phyloP scores from a whole-genome alignment of 1,140 invertebrate species.

The Acyrthosiphon pisum region DNA sequence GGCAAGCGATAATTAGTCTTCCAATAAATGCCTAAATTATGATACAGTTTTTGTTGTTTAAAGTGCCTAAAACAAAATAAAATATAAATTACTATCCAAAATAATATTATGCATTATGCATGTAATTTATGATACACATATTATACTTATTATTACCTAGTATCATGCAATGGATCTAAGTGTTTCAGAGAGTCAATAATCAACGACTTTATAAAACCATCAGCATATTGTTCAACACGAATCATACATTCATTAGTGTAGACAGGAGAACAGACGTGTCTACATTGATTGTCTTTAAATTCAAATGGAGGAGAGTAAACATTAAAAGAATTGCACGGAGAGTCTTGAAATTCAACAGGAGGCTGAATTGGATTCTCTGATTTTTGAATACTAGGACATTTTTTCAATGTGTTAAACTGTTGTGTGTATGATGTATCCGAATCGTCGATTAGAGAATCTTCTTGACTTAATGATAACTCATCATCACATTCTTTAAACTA shows the following conservation, averaged over 20 bases:
- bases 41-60: slow-evolving; percentile 56
- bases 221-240: slow-evolving; percentile 62
- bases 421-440: slow-evolving; percentile 68
- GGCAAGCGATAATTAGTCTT: slow-evolving; percentile 69
- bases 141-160: slow-evolving; percentile 59
- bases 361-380: slow-evolving; percentile 71
- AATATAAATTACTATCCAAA: background rate
- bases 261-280: background rate
- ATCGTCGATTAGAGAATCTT: slow-evolving; percentile 39
- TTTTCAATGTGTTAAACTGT: slow-evolving; percentile 82
- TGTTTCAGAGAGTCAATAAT: slow-evolving; percentile 47
- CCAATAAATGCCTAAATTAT: slow-evolving; percentile 65
- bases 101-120: background rate
- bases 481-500: slow-evolving; percentile 27
- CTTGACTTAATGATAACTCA: slow-evolving; percentile 44
- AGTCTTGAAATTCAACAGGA: slow-evolving; percentile 80
- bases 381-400: slow-evolving; percentile 66
- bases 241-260: slow-evolving; percentile 59
- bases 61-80: slow-evolving; percentile 29
- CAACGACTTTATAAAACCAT: slow-evolving; percentile 37
- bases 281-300: slow-evolving; percentile 43
- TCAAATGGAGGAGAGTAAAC: slow-evolving; percentile 55
- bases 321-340: slow-evolving; percentile 64
- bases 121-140: background rate
- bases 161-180: slow-evolving; percentile 62